These are phyloP conservation scores for Diorhabda elongata DNA, from an alignment of 1,140 invertebrate genomes.

Conservation along the genomic window DNA sequence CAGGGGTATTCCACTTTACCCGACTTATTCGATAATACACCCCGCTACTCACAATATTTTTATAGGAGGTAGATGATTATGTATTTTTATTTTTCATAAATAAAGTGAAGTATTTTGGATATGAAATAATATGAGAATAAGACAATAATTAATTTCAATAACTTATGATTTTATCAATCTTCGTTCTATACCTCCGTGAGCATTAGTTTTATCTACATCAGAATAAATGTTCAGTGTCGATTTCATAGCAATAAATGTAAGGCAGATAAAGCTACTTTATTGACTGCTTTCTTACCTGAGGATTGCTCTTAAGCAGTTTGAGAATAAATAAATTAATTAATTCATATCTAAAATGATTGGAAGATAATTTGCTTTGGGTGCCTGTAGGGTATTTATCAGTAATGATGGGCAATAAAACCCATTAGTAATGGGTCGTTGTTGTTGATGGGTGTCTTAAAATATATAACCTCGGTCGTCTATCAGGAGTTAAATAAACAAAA, in stretches of 20 bases:
- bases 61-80: too few species aligned
- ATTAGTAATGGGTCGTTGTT: constrained; percentile 21
- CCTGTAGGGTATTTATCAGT: constrained; percentile 15
- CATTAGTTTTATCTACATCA: too few species aligned
- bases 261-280: not conserved
- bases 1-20: too few species aligned
- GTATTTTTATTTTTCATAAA: too few species aligned
- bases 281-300: not conserved
- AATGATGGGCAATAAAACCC: constrained; percentile 18
- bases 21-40: too few species aligned
- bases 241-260: constrained; percentile 3
- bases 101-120: too few species aligned
- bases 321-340: constrained; percentile 24
- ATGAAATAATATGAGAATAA: too few species aligned
- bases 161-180: too few species aligned
- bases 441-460: constrained; percentile 25
- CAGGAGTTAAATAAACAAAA: constrained; percentile 33
- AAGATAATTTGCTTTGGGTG: constrained; percentile 16
- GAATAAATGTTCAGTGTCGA: not conserved
- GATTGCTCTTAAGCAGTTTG: not conserved
- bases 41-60: too few species aligned
- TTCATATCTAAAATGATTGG: constrained; percentile 21
- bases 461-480: constrained; percentile 28
- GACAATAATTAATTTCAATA: too few species aligned
- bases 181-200: too few species aligned